Evolutionary conservation across 2,888 invertebrate species (phyloP), one percentile per base, ranked within the genome.

Genomic region (Brenthis hecate): DNA sequence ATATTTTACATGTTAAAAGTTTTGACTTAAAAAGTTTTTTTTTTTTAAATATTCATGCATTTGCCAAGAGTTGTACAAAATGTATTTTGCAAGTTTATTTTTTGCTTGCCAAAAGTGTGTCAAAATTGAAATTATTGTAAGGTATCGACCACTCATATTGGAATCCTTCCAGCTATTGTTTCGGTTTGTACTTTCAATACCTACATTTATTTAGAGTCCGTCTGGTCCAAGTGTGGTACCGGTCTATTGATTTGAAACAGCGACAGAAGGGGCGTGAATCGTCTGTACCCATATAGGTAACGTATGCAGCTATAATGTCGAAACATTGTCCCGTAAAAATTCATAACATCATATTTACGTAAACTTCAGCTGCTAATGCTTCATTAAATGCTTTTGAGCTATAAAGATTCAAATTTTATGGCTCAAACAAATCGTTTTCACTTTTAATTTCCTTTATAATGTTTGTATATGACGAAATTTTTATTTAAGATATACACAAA

Each of bases 201-300:
- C n/a, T n/a, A 62, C 55, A 68, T 70, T 71, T 69, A 66, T 68
- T 67, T 67, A 61, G 50, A 64, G 70, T 66, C 77, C 76, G 84
- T 84, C 82, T 84, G 81, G 81, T 76, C 79, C 78, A 81, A 81
- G 67, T 80, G 63, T 78, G 36, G 78, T 77, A 69, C 84, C 81
- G 62, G 81, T 84, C 85, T 89, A 90, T 90, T 89, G 90, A 90
- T 89, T 87, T 79, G 81, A 82, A 79, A 79, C 78, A 78, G 79
- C 83, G 81, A 82, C 84, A 79, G 83, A 87, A 87, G 89, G 79
- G 90, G 87, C 84, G 88, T 86, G 85, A 86, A 84, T 85, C 83
- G 81, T 84, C 81, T 85, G 81, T 85, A 81, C 82, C 85, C 75
- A 69, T 68, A 69, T 64, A 61, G 55, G 60, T 72, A 78, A 16